Evolutionary conservation across 2,113 vertebrate species (phyloP).

Genomic region (Hyaena hyaena): DNA sequence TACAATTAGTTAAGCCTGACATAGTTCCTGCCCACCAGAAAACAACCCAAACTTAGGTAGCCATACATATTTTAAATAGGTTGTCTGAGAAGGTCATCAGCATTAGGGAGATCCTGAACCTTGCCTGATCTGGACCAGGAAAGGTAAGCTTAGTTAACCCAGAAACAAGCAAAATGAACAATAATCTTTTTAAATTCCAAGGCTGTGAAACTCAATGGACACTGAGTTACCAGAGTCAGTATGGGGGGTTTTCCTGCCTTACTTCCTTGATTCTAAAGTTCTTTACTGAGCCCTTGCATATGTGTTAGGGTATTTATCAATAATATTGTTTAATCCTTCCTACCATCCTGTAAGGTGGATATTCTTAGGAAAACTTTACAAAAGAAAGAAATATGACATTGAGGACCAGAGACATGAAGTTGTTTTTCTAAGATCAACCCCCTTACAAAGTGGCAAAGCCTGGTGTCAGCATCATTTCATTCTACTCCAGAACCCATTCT

Average conservation of each 20-base stretch:
- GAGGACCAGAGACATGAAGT: neutral
- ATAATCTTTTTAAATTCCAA: neutral
- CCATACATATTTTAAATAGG: neutral
- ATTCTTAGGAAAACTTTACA: neutral
- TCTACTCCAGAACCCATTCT: neutral
- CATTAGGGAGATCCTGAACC: neutral
- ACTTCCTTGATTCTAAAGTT: neutral
- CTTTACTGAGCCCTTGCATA: neutral
- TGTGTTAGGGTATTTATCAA: neutral
- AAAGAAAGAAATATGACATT: neutral
- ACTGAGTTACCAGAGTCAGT: neutral
- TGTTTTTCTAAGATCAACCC: neutral
- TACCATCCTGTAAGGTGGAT: neutral
- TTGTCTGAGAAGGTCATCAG: neutral
- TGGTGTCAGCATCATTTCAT: neutral
- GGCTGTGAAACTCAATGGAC: neutral
- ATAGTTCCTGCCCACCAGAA: neutral
- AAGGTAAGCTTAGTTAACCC: neutral
- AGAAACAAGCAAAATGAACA: neutral
- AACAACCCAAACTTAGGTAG: neutral
- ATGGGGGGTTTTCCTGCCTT: neutral
- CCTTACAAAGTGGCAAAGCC: neutral
- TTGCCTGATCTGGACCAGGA: neutral
- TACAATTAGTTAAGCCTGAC: neutral
- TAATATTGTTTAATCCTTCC: neutral